Base-by-base conservation (phyloP, 2,888 invertebrate species). In the Pammene aurita region DNA sequence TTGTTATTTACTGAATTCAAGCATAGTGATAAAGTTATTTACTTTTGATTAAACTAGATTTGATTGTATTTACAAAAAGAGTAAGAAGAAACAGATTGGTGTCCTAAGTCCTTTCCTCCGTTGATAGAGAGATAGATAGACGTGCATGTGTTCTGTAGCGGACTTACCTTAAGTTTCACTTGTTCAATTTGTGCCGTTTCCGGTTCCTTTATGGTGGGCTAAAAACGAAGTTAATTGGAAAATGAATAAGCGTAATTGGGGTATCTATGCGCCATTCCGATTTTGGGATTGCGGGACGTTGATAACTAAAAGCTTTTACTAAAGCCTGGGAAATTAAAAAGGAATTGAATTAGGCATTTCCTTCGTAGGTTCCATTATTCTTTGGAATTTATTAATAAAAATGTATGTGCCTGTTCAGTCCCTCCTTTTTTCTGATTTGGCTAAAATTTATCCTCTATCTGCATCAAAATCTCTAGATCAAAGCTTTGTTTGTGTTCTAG, bases 121-220 rank as follows among this genome's bases (percentile, higher is more conserved):
- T 65, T 60, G 42, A 63, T 50, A 44, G 38, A 50, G 16, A 56
- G 56, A 69, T 54, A 69, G 69, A 60, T 60, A 60, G 46, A 34
- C 69, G 65, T 65, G 69, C 65, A 71, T 67, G 64, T 55, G 66
- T 34, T 62, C 64, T 14, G 65, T 42, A 48, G 64, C 18, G 41
- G 77, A 82, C 90, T 90, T 88, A 92, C 92, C 91, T 92, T 92
- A 2, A 92, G 80, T 81, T 92, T 92, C 60, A 92, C 78, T 82
- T 89, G 79, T 55, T 83, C 88, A 72, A 92, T 67, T 80, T 87
- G 82, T 67, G 77, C 79, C 68, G 77, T 77, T 82, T 89, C 87
- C 65, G 86, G 84, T 79, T 88, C 84, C 77, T 90, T 88, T 76
- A 90, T 79, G 76, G 80, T 84, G 71, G 84, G 86, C 92, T 92